These are phyloP conservation scores for Balaenoptera acutorostrata DNA, from an alignment of 2,113 vertebrate species.

Conservation along the genomic window DNA sequence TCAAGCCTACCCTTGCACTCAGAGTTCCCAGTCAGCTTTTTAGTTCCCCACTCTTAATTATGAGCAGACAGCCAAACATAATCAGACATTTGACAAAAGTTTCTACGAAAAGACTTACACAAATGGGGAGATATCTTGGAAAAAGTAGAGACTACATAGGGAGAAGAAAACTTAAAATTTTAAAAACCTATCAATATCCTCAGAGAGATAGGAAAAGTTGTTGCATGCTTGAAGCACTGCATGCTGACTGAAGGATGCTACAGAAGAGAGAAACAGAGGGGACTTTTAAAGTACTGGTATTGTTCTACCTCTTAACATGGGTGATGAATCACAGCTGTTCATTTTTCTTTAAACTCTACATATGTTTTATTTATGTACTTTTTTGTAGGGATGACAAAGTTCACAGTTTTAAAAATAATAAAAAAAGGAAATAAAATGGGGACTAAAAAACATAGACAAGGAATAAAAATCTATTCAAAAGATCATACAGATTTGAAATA, in stretches of 20 bases:
- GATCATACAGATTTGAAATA: not conserved
- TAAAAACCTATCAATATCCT: not conserved
- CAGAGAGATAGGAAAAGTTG: not conserved
- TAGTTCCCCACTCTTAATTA: not conserved
- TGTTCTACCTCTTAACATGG: not conserved
- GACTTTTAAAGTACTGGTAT: not conserved
- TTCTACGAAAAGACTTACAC: not conserved
- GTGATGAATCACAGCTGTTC: not conserved
- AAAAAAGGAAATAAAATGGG: not conserved
- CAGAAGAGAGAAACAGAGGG: not conserved
- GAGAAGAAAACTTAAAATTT: not conserved
- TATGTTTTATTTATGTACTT: not conserved
- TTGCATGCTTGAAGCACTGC: not conserved
- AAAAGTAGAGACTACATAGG: not conserved
- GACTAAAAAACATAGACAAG: not conserved
- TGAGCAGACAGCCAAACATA: not conserved
- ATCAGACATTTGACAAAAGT: not conserved
- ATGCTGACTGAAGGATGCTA: not conserved
- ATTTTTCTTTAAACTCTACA: not conserved
- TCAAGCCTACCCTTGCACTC: not conserved
- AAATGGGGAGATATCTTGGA: not conserved
- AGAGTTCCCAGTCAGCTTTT: not conserved
- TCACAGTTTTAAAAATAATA: not conserved
- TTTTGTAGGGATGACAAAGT: not conserved
- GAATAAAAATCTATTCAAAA: not conserved